Conservation (phyloP, 2,797 vertebrate genomes). For the Mionectes olivaceus region DNA sequence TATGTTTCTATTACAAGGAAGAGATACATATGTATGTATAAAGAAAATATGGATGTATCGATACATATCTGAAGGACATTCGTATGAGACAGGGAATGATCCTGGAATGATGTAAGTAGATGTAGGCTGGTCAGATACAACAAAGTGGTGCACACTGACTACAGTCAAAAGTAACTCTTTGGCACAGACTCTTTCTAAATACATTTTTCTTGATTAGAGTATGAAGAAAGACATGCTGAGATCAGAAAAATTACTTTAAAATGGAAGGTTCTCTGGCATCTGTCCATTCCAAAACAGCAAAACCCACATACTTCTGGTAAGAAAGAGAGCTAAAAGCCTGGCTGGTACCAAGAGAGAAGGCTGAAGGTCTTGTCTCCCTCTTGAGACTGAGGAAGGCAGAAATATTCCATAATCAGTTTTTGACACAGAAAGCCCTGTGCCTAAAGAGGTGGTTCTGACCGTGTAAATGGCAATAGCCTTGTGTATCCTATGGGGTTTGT, state of each 20-base stretch:
- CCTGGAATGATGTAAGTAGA: neutral
- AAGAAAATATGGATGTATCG: neutral
- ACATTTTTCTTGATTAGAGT: neutral
- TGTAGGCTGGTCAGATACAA: neutral
- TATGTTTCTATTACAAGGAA: neutral
- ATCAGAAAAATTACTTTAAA: neutral
- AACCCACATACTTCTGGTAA: neutral
- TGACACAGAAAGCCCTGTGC: neutral
- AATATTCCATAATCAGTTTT: neutral
- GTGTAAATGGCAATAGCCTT: neutral
- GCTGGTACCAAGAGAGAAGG: neutral
- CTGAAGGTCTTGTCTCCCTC: neutral
- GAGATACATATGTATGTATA: fast-evolving
- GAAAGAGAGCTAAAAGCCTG: neutral
- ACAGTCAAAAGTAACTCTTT: neutral
- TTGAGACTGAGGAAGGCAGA: neutral
- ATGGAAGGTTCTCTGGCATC: neutral
- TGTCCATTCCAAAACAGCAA: neutral
- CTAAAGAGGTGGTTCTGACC: neutral
- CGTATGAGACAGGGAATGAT: neutral
- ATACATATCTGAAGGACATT: neutral
- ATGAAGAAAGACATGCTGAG: neutral
- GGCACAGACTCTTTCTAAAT: neutral
- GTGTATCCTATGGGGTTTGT: neutral
- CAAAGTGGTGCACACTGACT: neutral